phyloP scores from a whole-genome alignment of 2,888 invertebrate species.

The Hypomecis punctinalis region DNA sequence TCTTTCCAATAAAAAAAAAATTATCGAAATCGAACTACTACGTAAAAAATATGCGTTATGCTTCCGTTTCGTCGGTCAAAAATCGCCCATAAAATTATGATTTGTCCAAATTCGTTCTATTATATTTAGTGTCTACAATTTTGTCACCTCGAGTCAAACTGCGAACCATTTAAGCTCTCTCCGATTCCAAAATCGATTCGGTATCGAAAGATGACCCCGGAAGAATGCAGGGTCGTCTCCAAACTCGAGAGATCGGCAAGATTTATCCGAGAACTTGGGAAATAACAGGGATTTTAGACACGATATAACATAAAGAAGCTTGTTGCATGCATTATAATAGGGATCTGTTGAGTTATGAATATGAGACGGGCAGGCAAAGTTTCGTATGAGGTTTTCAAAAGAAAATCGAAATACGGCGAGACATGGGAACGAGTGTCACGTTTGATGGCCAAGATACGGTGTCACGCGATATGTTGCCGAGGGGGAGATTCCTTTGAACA shows the following conservation, averaged over 20 bases:
- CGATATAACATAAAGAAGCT: constrained; percentile 23
- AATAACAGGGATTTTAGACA: constrained; percentile 27
- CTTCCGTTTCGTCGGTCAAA: too few relatives aligned
- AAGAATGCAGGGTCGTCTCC: constrained; percentile 19
- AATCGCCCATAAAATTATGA: too few relatives aligned
- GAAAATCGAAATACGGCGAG: constrained; percentile 21
- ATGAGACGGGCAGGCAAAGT: constrained; percentile 12
- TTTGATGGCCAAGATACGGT: constrained; percentile 22
- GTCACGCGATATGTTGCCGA: constrained; percentile 19
- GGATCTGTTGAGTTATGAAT: constrained; percentile 21
- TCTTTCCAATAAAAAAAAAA: too few relatives aligned
- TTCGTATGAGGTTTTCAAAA: constrained; percentile 19
- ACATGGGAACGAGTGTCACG: constrained; percentile 23
- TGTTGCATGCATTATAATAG: constrained; percentile 21
- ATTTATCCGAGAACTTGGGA: constrained; percentile 23
- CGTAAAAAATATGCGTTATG: too few relatives aligned
- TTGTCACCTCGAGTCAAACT: too few relatives aligned
- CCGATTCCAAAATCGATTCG: constrained; percentile 13
- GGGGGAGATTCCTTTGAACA: constrained; percentile 1
- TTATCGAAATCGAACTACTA: too few relatives aligned
- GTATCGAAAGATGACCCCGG: constrained; percentile 25
- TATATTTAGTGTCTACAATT: too few relatives aligned
- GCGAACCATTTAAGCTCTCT: too few relatives aligned
- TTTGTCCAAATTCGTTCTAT: too few relatives aligned
- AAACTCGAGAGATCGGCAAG: constrained; percentile 18